Base-by-base conservation (phyloP, 2,888 invertebrate genomes). In the Andrena hattorfiana region DNA sequence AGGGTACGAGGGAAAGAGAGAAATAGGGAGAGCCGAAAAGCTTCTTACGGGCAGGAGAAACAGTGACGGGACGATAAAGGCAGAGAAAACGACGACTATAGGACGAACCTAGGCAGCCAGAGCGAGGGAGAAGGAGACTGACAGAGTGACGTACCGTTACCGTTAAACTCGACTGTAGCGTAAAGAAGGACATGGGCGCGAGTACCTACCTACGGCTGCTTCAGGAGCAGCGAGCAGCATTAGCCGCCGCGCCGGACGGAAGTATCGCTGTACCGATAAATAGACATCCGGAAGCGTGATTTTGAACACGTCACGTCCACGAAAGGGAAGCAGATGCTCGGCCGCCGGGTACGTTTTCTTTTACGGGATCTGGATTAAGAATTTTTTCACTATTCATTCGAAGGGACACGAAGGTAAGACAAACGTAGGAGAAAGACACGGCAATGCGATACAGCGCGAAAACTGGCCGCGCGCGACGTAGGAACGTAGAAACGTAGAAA, bases 91-190 rank as follows among this genome's bases (percentile, higher is more conserved):
- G 35, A 26, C 32, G 64, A 66, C 26, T 30, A 74, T 42, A 20
- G 51, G 20, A 51, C 51, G 51, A 51, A 67, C 67, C 49, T 49
- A 69, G 75, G 66, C 23, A 70, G 60, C n/a, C 51, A 63, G 69
- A 28, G 35, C 59, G 72, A 73, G 66, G 80, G 83, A 86, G 85
- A 79, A 68, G 75, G 83, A 83, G 87, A 88, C 85, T 88, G 90
- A 88, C 91, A 88, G 89, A 90, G 90, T 92, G 93, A 93, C 92
- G 93, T 92, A 93, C 93, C 90, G 92, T 92, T 92, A 92, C 92
- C 90, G 93, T 92, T 92, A 91, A 92, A 92, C 91, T 92, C 92
- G 86, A 71, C 89, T 89, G 83, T 81, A 84, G 35, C 89, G 89
- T 85, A 89, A 86, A 89, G 89, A 89, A 88, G 42, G 42, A 42